A percentile compares a stretch with the other conserved stretches of the same genome.
Evolutionary conservation across 2,797 vertebrate species (phyloP).

Genomic region (Phyllotis vaccarum): DNA sequence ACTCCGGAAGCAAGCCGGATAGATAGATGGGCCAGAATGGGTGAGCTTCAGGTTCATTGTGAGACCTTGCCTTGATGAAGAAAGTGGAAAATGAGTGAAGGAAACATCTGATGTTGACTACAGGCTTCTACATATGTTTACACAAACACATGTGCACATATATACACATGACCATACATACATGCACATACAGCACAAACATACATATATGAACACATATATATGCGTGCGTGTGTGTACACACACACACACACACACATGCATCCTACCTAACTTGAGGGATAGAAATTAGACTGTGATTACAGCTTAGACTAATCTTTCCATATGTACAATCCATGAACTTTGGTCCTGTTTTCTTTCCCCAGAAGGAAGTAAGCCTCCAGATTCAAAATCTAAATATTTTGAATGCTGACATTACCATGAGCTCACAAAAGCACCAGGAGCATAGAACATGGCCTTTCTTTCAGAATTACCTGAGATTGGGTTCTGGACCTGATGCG

Average conservation of each 20-base stretch:
- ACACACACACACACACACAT: neutral
- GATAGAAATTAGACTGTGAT: conserved; percentile 33
- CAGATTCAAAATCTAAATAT: neutral
- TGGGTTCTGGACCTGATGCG: neutral
- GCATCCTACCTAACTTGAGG: neutral
- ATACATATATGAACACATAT: no score
- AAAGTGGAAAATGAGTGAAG: neutral
- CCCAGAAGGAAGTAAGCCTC: neutral
- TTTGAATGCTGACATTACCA: neutral
- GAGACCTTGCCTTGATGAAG: neutral
- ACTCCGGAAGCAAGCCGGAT: neutral
- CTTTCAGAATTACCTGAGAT: neutral
- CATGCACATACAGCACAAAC: no score
- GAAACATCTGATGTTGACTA: no score
- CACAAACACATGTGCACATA: neutral
- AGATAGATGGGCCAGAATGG: neutral
- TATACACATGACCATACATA: neutral
- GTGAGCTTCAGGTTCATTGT: neutral
- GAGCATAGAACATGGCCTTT: neutral
- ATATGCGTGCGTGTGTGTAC: no score
- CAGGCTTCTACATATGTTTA: neutral
- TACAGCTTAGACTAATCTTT: conserved; percentile 31
- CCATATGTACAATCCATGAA: neutral
- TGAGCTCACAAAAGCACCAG: neutral
- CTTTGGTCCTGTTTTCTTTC: neutral